phyloP scores from a whole-genome alignment of 1,140 invertebrate genomes.

The Andricus grossulariae region DNA sequence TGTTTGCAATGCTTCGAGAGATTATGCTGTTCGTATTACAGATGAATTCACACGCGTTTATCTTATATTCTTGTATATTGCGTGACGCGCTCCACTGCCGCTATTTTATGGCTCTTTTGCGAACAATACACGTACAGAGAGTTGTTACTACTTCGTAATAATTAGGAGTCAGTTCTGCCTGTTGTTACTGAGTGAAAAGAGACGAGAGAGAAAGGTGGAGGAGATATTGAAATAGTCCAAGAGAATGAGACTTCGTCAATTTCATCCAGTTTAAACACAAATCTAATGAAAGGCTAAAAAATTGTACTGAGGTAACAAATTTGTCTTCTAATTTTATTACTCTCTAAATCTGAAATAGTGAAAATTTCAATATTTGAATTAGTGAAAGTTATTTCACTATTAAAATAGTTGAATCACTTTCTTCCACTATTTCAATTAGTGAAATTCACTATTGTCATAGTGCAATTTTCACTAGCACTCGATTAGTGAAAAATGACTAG shows the following conservation, averaged over 20 bases:
- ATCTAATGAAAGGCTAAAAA: background rate
- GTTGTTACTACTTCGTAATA: slow-evolving; percentile 7
- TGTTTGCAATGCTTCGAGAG: slow-evolving; percentile 1
- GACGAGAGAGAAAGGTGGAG: background rate
- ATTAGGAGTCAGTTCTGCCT: background rate
- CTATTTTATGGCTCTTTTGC: slow-evolving; percentile 1
- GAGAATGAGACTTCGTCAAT: background rate
- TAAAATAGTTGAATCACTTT: no score
- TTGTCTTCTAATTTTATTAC: no score
- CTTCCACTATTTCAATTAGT: no score
- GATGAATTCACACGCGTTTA: slow-evolving; percentile 29
- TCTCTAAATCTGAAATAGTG: no score
- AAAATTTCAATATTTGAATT: no score
- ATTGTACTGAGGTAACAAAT: no score
- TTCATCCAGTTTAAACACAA: background rate
- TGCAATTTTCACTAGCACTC: no score
- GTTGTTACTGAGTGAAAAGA: slow-evolving; percentile 3
- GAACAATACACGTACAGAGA: slow-evolving; percentile 1
- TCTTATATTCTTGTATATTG: background rate
- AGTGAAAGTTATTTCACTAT: no score
- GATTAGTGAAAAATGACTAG: no score
- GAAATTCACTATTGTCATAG: no score
- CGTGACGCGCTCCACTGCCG: slow-evolving; percentile 23
- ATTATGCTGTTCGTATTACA: slow-evolving; percentile 27
- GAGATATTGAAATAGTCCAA: background rate